Evolutionary conservation across 2,113 vertebrate genomes (phyloP).

Genomic region (Dolichallabes microphthalmus): DNA sequence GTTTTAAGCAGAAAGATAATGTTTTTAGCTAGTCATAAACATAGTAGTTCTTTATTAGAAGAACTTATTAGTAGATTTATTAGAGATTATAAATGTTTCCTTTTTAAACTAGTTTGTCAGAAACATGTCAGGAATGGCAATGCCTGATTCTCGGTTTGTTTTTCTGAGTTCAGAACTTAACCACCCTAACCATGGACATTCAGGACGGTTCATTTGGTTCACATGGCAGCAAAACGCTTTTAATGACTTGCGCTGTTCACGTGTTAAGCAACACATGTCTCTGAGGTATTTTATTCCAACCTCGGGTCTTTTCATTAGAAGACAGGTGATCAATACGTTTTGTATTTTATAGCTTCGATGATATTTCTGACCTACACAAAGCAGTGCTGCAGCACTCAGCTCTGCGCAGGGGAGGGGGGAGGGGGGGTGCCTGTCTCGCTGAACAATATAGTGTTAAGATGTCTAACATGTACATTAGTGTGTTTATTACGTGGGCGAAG

Average conservation of each 20-base stretch:
- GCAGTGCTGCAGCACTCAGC: no score
- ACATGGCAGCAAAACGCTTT: not conserved
- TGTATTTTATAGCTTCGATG: not conserved
- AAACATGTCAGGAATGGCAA: not conserved
- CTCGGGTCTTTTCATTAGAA: not conserved
- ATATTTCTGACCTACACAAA: no score
- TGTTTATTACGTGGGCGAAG: not conserved
- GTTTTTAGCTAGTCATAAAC: not conserved
- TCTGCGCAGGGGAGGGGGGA: no score
- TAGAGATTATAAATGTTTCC: no score
- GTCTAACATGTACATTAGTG: not conserved
- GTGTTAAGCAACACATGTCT: not conserved
- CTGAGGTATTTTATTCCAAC: not conserved
- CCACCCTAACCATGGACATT: not conserved
- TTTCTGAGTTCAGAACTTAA: not conserved
- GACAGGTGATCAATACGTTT: not conserved
- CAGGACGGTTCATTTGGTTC: not conserved
- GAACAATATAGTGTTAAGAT: no score
- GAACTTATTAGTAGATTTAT: no score
- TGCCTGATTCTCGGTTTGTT: not conserved
- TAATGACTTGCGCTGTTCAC: not conserved
- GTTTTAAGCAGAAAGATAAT: no score
- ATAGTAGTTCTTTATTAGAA: no score
- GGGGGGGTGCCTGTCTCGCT: no score
- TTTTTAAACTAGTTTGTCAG: not conserved